phyloP scores from a whole-genome alignment of 2,113 vertebrate species.

The Peromyscus leucopus region DNA sequence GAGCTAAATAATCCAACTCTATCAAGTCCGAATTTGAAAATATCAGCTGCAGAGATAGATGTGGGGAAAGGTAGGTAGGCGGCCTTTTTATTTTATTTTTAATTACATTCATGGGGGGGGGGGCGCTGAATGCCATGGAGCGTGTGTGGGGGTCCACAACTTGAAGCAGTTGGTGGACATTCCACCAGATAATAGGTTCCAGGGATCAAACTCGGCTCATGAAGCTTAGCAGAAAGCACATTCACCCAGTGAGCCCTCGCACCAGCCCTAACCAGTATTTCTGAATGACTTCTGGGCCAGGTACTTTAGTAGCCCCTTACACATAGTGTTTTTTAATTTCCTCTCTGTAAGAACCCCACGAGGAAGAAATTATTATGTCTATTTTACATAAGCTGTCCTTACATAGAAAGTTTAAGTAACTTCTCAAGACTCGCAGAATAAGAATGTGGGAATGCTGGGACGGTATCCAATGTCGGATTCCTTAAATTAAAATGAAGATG shows the following conservation, averaged over 20 bases:
- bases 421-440: constrained; percentile 24
- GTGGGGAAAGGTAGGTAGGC: neutral
- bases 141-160: neutral
- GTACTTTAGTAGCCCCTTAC: neutral
- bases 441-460: neutral
- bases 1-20: constrained; percentile 66
- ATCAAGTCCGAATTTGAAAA: constrained; percentile 57
- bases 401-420: constrained; percentile 15
- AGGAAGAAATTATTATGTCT: constrained; percentile 17
- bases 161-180: neutral
- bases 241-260: neutral
- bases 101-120: neutral
- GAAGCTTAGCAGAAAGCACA: neutral
- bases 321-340: neutral
- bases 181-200: neutral
- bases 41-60: neutral
- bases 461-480: neutral
- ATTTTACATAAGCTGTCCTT: constrained; percentile 46
- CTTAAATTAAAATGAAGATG: constrained; percentile 46
- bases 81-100: neutral
- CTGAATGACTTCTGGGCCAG: neutral
- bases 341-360: neutral
- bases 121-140: rapidly evolving
- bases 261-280: neutral
- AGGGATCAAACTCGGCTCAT: no score